Evolutionary conservation across 2,113 vertebrate genomes (phyloP), one percentile per base, ranked within the genome.

Genomic region (Mustelus asterias): DNA sequence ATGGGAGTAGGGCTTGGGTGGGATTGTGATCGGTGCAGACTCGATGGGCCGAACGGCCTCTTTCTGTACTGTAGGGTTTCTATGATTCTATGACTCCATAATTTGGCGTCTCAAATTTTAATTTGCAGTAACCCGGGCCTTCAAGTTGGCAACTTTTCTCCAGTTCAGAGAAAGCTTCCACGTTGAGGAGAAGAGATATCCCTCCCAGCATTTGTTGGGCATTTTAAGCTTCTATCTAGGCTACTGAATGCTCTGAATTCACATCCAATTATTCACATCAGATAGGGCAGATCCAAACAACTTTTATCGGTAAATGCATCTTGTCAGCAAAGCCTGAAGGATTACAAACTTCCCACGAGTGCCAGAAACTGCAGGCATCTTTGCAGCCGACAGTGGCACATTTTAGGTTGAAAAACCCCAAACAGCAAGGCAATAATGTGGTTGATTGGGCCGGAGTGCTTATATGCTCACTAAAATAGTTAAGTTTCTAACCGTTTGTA

Each of bases 311-410:
- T 69, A 69, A 69, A 94, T 94, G 92, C 37, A 69, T 69, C 63
- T 69, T 94, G 92, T 69, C 88, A 90, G 13, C 54, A 29, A 58
- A 90, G 13, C 88, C 18, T 65, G 37, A 93, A 93, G 16, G 60
- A 93, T 93, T 33, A 54, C 26, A 95, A 95, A 54, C 89, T 76
- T 95, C 41, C 63, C 16, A 26, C 33, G 48, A 72, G 33, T 72
- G 41, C 24, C 69, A 95, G 41, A 44, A 95, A 72, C 94, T 54
- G 69, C 94, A 95, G 67, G 41, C 94, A 33, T 94, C 65, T 94
- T 48, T 76, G 54, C 88, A 90, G 60, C 54, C 58, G 88, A 54
- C 67, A 72, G 94, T 44, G 48, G 69, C 41, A 29, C 76, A 48
- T 72, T 58, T 95, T 37, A 14, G 26, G 11, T 95, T 10, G n/a